Conservation (phyloP, 2,888 invertebrate species). For the Spisula solida region DNA sequence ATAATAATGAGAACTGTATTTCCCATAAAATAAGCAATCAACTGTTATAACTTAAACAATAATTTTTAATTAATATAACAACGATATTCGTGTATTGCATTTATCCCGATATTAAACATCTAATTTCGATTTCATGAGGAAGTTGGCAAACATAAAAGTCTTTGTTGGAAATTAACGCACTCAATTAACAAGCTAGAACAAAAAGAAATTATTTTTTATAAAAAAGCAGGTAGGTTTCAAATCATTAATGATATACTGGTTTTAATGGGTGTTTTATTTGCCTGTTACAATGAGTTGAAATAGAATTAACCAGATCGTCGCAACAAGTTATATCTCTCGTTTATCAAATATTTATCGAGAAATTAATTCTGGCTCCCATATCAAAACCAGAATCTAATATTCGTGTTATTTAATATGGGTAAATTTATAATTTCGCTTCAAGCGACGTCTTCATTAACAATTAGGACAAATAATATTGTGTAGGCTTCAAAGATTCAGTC, state of each 20-base stretch:
- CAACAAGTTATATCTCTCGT: not conserved
- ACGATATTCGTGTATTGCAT: not conserved
- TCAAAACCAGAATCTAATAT: constrained; percentile 25
- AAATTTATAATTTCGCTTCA: constrained; percentile 16
- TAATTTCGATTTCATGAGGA: not conserved
- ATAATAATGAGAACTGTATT: too few species aligned
- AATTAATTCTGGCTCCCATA: constrained; percentile 7
- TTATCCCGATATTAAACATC: not conserved
- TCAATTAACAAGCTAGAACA: constrained; percentile 14
- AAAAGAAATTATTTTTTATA: not conserved
- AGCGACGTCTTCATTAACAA: constrained; percentile 14
- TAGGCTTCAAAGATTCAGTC: constrained; percentile 22
- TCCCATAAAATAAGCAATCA: too few species aligned
- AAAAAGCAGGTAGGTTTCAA: not conserved
- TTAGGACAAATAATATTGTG: constrained; percentile 19
- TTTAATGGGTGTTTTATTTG: not conserved
- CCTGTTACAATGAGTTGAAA: not conserved
- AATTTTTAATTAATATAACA: too few species aligned
- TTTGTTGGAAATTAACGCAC: not conserved
- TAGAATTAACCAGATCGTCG: constrained; percentile 3
- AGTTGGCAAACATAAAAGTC: not conserved
- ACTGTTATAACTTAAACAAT: too few species aligned
- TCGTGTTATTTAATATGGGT: constrained; percentile 33
- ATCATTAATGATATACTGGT: not conserved
- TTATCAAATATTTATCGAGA: constrained; percentile 29